Percentiles rank a stretch among this genome's conserved stretches.
Conservation (phyloP, 2,888 invertebrate species). For the Pegoplata infirma region DNA sequence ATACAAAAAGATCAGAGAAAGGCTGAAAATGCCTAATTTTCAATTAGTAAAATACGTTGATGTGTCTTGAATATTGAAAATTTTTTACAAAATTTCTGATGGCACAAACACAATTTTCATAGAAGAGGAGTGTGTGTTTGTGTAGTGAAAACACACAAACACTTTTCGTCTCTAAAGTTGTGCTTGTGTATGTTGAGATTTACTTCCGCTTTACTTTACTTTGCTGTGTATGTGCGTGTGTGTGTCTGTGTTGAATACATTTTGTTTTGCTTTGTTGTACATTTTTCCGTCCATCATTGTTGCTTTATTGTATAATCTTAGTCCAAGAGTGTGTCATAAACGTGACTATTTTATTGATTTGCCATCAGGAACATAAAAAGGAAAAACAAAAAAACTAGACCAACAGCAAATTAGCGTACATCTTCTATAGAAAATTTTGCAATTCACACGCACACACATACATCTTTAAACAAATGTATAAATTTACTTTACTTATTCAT, state of each 20-base stretch:
- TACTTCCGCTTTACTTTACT: conserved; percentile 40
- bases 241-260: conserved; percentile 2
- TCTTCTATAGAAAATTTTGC: conserved; percentile 15
- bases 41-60: conserved; percentile 62
- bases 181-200: conserved; percentile 51
- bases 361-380: neutral
- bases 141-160: neutral
- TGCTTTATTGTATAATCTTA: neutral
- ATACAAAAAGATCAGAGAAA: neutral
- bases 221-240: no score
- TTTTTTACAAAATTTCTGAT: neutral
- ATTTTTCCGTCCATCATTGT: neutral
- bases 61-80: conserved; percentile 62
- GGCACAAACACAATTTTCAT: neutral
- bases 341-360: conserved; percentile 57
- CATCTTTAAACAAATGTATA: neutral
- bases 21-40: conserved; percentile 69
- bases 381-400: conserved; percentile 15
- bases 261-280: neutral
- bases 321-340: conserved; percentile 53
- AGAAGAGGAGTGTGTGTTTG: conserved; percentile 27
- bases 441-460: conserved; percentile 11
- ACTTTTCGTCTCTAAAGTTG: conserved; percentile 18
- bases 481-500: neutral
- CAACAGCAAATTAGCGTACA: conserved; percentile 43